These are phyloP conservation scores for Pantala flavescens DNA, from an alignment of 1,140 invertebrate species.

Conservation along the genomic window DNA sequence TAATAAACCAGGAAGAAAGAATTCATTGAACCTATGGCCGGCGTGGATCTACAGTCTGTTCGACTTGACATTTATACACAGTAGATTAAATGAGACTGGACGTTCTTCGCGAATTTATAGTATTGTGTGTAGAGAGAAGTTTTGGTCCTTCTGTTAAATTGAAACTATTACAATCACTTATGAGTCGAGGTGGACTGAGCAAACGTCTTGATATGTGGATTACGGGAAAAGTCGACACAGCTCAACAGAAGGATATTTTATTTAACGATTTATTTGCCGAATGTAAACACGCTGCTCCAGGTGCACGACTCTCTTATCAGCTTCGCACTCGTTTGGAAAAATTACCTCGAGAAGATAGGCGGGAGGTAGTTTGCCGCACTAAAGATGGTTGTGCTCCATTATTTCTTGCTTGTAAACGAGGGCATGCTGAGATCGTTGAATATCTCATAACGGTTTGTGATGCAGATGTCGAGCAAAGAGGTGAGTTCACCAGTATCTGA, in stretches of 20 bases:
- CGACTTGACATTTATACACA: neutral
- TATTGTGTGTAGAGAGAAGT: conserved; percentile 20
- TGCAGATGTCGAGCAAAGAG: conserved; percentile 75
- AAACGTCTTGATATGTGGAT: conserved; percentile 32
- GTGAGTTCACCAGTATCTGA: conserved; percentile 42
- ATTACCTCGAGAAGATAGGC: conserved; percentile 41
- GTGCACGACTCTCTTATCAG: conserved; percentile 51
- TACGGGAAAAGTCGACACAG: conserved; percentile 35
- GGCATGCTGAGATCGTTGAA: conserved; percentile 77
- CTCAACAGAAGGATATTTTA: conserved; percentile 44
- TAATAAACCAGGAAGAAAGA: neutral
- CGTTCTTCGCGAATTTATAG: conserved; percentile 19
- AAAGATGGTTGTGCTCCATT: conserved; percentile 74
- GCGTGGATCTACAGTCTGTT: neutral
- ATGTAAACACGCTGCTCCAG: conserved; percentile 54
- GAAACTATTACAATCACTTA: conserved; percentile 16
- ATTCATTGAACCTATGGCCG: neutral
- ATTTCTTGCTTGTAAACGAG: conserved; percentile 74
- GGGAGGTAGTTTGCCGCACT: conserved; percentile 48
- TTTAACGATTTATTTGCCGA: conserved; percentile 58
- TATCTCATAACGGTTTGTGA: conserved; percentile 72
- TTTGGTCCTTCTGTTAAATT: conserved; percentile 17
- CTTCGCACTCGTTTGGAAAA: conserved; percentile 53
- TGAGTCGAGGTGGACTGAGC: neutral
- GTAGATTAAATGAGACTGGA: conserved; percentile 13